These are phyloP conservation scores for Pogonocichla stellata DNA, from an alignment of 2,113 vertebrate species.

Conservation along the genomic window DNA sequence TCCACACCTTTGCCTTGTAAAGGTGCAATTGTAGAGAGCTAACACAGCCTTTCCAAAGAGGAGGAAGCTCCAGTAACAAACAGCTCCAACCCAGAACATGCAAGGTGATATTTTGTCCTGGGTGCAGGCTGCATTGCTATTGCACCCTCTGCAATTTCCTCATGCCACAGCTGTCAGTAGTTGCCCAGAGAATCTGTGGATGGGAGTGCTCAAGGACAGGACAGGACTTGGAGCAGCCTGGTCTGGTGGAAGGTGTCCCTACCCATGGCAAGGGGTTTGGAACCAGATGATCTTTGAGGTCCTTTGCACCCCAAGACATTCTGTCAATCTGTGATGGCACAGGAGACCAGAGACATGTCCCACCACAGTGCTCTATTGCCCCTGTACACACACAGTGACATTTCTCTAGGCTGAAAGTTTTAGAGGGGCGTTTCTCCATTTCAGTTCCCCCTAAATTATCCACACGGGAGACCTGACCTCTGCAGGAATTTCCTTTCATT, in stretches of 20 bases:
- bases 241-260: not conserved
- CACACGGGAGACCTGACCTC: not conserved
- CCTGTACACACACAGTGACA: not conserved
- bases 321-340: not conserved
- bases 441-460: not conserved
- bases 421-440: not conserved
- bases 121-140: not conserved
- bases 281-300: not conserved
- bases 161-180: not conserved
- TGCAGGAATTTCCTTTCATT: not conserved
- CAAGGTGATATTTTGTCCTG: not conserved
- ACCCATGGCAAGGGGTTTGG: not conserved
- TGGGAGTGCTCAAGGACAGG: not conserved
- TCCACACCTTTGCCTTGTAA: not conserved
- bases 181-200: not conserved
- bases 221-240: not conserved
- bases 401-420: not conserved
- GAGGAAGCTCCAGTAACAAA: not conserved
- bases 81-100: not conserved
- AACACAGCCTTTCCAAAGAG: not conserved
- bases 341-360: not conserved
- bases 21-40: not conserved
- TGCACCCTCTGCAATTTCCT: not conserved
- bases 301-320: not conserved
- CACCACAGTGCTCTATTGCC: not conserved